Evolutionary conservation across 2,113 vertebrate genomes (phyloP).

Genomic region (Cyphomyrus plagiostoma): DNA sequence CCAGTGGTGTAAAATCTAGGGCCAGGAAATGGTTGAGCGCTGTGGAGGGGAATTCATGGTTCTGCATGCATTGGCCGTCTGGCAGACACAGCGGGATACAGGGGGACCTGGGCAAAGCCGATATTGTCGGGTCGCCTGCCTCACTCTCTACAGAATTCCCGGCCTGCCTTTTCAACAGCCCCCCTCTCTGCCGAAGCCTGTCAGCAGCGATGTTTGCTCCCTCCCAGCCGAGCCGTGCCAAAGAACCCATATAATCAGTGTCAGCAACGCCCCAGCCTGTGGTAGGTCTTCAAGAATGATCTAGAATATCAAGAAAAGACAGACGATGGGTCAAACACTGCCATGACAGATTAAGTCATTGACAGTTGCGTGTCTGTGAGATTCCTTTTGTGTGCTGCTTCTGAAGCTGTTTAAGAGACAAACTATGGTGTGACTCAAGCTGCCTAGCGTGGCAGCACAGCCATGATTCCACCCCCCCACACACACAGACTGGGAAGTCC

Average conservation of each 20-base stretch:
- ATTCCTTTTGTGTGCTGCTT: neutral
- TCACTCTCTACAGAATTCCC: neutral
- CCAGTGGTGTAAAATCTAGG: neutral
- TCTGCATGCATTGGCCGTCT: neutral
- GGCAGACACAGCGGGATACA: neutral
- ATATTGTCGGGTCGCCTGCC: neutral
- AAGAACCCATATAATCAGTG: neutral
- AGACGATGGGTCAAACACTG: neutral
- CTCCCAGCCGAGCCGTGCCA: neutral
- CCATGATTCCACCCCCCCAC: neutral
- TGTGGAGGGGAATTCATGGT: neutral
- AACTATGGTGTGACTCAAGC: constrained; percentile 36
- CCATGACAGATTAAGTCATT: neutral
- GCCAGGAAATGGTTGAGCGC: neutral
- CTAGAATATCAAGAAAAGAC: neutral
- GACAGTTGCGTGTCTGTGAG: neutral
- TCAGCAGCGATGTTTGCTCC: neutral
- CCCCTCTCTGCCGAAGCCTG: neutral
- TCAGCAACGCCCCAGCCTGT: neutral
- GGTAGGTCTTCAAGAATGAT: constrained; percentile 13
- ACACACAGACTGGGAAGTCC: constrained; percentile 37
- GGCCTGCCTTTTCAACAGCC: neutral
- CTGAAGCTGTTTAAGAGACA: neutral
- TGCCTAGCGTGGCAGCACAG: constrained; percentile 57
- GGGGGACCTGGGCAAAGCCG: neutral